Percentiles rank a stretch among this genome's conserved stretches.
Conservation (phyloP, 2,888 invertebrate species). For the Eupsilia transversa region DNA sequence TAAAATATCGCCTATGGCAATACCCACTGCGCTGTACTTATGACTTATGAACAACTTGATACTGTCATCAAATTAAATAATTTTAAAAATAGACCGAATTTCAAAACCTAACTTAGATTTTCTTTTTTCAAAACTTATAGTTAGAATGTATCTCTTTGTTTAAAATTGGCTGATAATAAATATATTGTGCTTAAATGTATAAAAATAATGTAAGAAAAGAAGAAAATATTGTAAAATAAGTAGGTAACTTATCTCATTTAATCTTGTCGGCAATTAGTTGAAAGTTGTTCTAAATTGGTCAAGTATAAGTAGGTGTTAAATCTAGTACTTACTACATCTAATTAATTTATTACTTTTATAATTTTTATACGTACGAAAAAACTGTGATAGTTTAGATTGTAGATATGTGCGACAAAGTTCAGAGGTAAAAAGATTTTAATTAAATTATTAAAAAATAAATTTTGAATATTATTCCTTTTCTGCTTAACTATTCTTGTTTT, state of each 20-base stretch:
- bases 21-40: slow-evolving; percentile 28
- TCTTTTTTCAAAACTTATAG: background rate
- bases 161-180: background rate
- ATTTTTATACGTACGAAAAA: slow-evolving; percentile 79
- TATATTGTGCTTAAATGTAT: background rate
- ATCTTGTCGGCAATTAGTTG: slow-evolving; percentile 17
- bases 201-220: slow-evolving; percentile 33
- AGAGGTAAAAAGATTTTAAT: slow-evolving; percentile 66
- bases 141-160: background rate
- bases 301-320: slow-evolving; percentile 53
- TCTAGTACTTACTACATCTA: slow-evolving; percentile 64
- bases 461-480: slow-evolving; percentile 17
- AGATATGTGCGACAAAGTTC: slow-evolving; percentile 73
- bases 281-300: slow-evolving; percentile 51
- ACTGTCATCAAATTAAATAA: background rate
- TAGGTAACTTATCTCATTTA: background rate
- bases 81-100: slow-evolving; percentile 16
- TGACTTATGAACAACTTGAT: slow-evolving; percentile 42
- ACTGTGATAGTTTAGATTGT: slow-evolving; percentile 88
- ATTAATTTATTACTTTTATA: slow-evolving; percentile 78
- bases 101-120: background rate
- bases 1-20: slow-evolving; percentile 43
- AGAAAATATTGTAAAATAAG: slow-evolving; percentile 19
- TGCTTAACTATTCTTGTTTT: slow-evolving; percentile 37
- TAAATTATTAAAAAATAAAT: slow-evolving; percentile 61